These are phyloP conservation scores for Tragelaphus eurycerus DNA, from an alignment of 2,797 vertebrate genomes.

Conservation along the genomic window DNA sequence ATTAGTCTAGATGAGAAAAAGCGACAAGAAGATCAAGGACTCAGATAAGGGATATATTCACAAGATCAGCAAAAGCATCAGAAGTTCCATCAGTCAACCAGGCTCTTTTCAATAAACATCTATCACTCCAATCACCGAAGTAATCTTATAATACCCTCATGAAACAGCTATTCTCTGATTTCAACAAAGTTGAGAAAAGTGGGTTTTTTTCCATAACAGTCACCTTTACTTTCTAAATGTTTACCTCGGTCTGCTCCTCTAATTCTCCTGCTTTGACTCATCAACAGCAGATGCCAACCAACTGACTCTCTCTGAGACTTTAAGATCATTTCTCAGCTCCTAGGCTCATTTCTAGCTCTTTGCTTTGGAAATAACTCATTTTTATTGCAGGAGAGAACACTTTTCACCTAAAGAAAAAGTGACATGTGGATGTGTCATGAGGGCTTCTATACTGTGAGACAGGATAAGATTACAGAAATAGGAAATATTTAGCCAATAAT, in stretches of 20 bases:
- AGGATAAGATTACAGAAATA: not conserved
- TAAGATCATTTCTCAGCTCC: not conserved
- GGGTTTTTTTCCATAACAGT: not conserved
- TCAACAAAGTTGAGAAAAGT: not conserved
- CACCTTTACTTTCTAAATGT: not conserved
- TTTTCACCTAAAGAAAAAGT: not conserved
- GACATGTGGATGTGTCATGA: not conserved
- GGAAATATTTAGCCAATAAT: not conserved
- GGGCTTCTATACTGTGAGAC: not conserved
- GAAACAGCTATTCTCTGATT: not conserved
- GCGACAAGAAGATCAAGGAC: not conserved
- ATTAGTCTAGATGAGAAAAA: not conserved
- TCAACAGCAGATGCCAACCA: not conserved
- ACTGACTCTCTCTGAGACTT: not conserved
- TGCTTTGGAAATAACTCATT: constrained; percentile 37
- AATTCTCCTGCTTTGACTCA: not conserved
- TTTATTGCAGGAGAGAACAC: not conserved
- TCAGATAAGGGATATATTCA: not conserved
- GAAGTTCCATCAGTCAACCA: not conserved
- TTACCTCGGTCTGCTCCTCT: not conserved
- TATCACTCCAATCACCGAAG: not conserved
- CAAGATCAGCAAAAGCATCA: not conserved
- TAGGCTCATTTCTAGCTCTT: not conserved
- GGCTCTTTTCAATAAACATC: not conserved
- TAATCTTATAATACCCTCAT: not conserved